These are phyloP conservation scores for Kryptolebias marmoratus DNA, from an alignment of 2,113 vertebrate genomes.

Conservation along the genomic window DNA sequence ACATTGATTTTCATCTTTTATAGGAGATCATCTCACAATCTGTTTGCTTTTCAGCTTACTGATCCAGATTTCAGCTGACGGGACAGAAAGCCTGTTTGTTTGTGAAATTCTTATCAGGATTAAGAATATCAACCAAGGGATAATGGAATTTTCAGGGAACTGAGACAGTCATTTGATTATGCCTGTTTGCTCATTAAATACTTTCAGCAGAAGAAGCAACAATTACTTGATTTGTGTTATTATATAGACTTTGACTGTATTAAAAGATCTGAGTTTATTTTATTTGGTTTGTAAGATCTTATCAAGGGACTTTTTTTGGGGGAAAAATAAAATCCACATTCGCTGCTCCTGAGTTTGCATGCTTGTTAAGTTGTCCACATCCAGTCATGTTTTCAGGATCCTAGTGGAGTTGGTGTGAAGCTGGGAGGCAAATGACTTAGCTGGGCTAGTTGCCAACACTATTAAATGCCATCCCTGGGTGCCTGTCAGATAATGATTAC, in stretches of 20 bases:
- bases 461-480: conserved; percentile 61
- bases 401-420: conserved; percentile 35
- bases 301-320: not conserved
- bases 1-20: too few species aligned
- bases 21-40: not conserved
- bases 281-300: conserved; percentile 9
- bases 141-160: not conserved
- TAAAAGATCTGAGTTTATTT: conserved; percentile 1
- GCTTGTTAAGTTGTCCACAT: conserved; percentile 30
- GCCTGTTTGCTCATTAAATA: not conserved
- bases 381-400: conserved; percentile 26
- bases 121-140: not conserved
- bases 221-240: not conserved
- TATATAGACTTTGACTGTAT: not conserved
- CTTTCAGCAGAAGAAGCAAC: not conserved
- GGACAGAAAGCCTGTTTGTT: not conserved
- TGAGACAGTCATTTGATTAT: not conserved
- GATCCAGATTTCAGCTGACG: too few species aligned
- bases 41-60: not conserved
- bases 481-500: conserved; percentile 68
- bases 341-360: conserved; percentile 4
- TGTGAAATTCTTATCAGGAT: not conserved
- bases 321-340: not conserved
- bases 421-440: conserved; percentile 49
- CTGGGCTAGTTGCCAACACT: conserved; percentile 60